Evolutionary conservation across 2,888 invertebrate genomes (phyloP).

Genomic region (Oscheius onirici): DNA sequence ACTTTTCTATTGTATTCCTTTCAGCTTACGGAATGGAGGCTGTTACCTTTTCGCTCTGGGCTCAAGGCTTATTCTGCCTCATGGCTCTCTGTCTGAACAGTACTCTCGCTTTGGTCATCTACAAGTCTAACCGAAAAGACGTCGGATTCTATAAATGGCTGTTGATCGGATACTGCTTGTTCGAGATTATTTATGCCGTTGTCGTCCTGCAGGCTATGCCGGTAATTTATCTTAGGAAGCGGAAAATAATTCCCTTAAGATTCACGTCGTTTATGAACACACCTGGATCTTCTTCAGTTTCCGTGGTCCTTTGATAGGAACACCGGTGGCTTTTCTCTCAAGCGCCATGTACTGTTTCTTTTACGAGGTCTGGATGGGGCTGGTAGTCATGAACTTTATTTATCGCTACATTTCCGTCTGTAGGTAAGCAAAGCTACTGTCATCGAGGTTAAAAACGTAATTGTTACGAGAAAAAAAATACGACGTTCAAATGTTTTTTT

Average conservation of each 20-base stretch:
- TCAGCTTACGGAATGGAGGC: neutral
- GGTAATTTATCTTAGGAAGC: neutral
- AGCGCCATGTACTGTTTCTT: conserved; percentile 18
- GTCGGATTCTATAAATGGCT: conserved; percentile 26
- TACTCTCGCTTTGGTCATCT: conserved; percentile 8
- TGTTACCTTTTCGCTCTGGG: neutral
- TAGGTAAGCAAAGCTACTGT: neutral
- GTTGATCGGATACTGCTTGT: conserved; percentile 2
- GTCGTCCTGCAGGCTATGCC: conserved; percentile 20
- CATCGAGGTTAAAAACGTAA: too few species aligned
- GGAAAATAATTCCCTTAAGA: neutral
- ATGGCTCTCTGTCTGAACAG: conserved; percentile 5
- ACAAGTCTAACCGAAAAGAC: conserved; percentile 3
- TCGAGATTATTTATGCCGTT: conserved; percentile 20
- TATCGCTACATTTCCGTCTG: conserved; percentile 17
- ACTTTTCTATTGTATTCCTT: too few species aligned
- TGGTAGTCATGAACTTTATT: conserved; percentile 14
- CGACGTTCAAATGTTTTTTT: too few species aligned
- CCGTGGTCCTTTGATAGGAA: conserved; percentile 19
- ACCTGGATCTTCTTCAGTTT: conserved; percentile 30
- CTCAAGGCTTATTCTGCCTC: conserved; percentile 10
- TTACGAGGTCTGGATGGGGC: conserved; percentile 18
- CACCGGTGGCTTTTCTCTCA: conserved; percentile 8
- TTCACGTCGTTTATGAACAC: conserved; percentile 19
- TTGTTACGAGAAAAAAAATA: too few species aligned